Conservation (phyloP, 2,888 invertebrate species). For the Bedellia somnulentella region DNA sequence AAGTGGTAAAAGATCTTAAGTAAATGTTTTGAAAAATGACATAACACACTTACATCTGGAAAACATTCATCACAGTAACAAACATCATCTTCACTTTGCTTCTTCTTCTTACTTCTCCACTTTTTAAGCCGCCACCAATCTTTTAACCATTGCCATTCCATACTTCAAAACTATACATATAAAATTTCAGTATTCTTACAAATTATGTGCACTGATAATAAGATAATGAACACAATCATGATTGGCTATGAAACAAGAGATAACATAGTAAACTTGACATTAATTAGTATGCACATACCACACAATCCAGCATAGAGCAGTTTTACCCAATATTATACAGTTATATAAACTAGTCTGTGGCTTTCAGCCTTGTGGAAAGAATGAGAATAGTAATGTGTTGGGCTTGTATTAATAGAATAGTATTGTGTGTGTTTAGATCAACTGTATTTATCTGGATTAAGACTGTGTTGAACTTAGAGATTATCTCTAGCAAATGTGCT, state of each 20-base stretch:
- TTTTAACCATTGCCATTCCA: slow-evolving; percentile 82
- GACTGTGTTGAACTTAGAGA: too few species aligned
- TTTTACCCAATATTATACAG: slow-evolving; percentile 4
- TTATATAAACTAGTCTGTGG: slow-evolving; percentile 3
- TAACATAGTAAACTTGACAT: slow-evolving; percentile 54
- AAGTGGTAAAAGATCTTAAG: not conserved
- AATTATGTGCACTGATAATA: too few species aligned
- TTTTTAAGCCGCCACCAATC: slow-evolving; percentile 80
- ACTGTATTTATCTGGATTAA: too few species aligned
- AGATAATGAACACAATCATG: too few species aligned
- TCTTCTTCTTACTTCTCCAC: slow-evolving; percentile 63
- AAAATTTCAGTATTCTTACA: too few species aligned
- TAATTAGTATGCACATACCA: slow-evolving; percentile 37
- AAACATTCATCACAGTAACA: slow-evolving; percentile 79
- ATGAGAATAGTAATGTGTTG: too few species aligned
- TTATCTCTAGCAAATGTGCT: too few species aligned
- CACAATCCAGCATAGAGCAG: slow-evolving; percentile 34
- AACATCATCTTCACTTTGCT: slow-evolving; percentile 63
- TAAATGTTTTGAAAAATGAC: slow-evolving; percentile 6
- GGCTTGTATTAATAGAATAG: too few species aligned
- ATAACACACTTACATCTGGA: slow-evolving; percentile 46
- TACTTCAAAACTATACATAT: too few species aligned
- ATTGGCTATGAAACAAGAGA: too few species aligned
- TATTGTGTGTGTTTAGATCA: too few species aligned
- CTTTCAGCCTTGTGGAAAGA: too few species aligned